Evolutionary conservation across 2,113 vertebrate genomes (phyloP).

Genomic region (Lepidothrix coronata): DNA sequence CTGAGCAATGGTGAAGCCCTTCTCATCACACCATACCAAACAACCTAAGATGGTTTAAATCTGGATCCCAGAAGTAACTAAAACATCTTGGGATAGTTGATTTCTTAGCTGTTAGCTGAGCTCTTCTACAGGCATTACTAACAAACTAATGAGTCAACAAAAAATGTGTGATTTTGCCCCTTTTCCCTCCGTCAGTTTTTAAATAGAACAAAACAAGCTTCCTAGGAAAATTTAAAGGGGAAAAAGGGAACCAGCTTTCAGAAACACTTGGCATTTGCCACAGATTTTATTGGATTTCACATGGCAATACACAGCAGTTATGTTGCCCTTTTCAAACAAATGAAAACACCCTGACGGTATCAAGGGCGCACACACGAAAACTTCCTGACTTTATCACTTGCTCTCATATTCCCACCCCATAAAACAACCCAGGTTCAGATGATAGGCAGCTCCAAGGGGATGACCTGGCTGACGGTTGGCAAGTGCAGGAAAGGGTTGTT

Average conservation of each 20-base stretch:
- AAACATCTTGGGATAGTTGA: background rate
- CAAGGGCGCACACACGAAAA: background rate
- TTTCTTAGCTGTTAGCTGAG: background rate
- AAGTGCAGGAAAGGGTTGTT: background rate
- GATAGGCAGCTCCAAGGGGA: background rate
- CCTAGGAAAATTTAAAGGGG: background rate
- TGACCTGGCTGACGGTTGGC: background rate
- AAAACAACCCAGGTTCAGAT: background rate
- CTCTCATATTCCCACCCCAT: constrained; percentile 6
- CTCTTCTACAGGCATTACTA: background rate
- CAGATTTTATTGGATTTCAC: constrained; percentile 73
- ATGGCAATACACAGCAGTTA: constrained; percentile 61
- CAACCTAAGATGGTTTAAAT: background rate
- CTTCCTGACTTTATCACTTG: background rate
- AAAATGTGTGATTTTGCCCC: background rate
- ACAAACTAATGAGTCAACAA: background rate
- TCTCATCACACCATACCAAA: background rate
- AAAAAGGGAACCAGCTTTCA: background rate
- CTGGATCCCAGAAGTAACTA: background rate
- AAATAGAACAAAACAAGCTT: background rate
- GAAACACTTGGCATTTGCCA: constrained; percentile 34
- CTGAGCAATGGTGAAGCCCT: rapidly evolving
- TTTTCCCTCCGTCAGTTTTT: background rate
- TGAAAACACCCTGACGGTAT: background rate
- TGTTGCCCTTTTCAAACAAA: background rate